phyloP scores from a whole-genome alignment of 2,888 invertebrate genomes.

The Orthosia gracilis region DNA sequence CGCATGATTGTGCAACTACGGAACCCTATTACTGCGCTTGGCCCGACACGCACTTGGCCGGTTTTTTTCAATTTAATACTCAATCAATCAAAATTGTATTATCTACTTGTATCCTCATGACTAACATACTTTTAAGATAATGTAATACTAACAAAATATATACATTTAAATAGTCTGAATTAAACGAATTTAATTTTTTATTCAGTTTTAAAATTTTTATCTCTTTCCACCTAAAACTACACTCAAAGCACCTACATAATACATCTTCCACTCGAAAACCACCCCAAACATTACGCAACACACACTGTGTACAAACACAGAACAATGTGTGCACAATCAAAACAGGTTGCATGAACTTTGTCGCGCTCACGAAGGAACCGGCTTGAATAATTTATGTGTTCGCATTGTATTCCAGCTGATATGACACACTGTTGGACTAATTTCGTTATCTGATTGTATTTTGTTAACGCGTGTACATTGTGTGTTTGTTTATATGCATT shows the following conservation, averaged over 20 bases:
- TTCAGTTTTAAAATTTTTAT: accelerated
- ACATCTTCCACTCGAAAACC: neutral
- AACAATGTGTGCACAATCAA: slow-evolving; percentile 23
- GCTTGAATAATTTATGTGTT: slow-evolving; percentile 60
- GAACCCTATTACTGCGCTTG: too few relatives aligned
- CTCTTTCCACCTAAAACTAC: neutral
- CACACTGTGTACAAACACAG: slow-evolving; percentile 45
- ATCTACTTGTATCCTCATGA: too few relatives aligned
- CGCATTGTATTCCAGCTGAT: slow-evolving; percentile 61
- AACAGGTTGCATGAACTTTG: slow-evolving; percentile 56
- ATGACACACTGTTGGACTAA: slow-evolving; percentile 54
- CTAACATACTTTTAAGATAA: too few relatives aligned
- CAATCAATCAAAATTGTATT: too few relatives aligned
- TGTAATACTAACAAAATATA: too few relatives aligned
- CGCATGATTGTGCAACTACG: too few relatives aligned
- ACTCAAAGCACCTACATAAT: neutral
- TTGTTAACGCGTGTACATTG: slow-evolving; percentile 49
- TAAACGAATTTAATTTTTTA: too few relatives aligned
- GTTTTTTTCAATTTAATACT: too few relatives aligned
- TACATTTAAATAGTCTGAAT: too few relatives aligned
- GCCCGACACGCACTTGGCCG: too few relatives aligned
- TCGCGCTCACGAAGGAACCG: slow-evolving; percentile 43
- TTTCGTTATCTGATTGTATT: slow-evolving; percentile 59
- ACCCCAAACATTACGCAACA: slow-evolving; percentile 43
- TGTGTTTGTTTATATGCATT: slow-evolving; percentile 39